These are phyloP conservation scores for Magallana angulata DNA, from an alignment of 1,140 invertebrate genomes.

Conservation along the genomic window DNA sequence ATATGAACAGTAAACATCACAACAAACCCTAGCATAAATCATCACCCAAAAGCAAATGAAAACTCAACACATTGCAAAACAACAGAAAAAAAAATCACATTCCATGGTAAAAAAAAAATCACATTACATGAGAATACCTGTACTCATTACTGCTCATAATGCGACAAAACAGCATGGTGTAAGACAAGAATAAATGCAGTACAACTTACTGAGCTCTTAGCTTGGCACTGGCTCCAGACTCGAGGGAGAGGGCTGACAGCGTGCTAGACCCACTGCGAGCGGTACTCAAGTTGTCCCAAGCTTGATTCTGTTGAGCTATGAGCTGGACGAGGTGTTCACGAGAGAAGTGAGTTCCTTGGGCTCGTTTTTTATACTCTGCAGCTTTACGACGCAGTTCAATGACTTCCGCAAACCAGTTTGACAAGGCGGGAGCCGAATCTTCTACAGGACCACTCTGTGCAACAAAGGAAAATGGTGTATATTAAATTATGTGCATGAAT, in stretches of 20 bases:
- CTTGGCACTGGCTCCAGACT: constrained; percentile 58
- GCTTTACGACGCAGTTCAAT: constrained; percentile 76
- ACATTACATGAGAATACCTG: too few relatives aligned
- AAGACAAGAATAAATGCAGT: neutral
- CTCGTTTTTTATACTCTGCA: constrained; percentile 75
- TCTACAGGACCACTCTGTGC: constrained; percentile 32
- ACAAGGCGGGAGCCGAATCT: constrained; percentile 46
- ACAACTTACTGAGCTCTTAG: constrained; percentile 44
- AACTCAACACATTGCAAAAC: neutral
- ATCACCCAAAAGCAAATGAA: neutral
- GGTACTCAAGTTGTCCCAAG: constrained; percentile 70
- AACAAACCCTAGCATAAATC: too few relatives aligned
- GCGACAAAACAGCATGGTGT: neutral
- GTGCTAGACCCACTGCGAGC: constrained; percentile 59
- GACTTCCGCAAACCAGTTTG: constrained; percentile 77
- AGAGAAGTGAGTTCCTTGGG: constrained; percentile 78
- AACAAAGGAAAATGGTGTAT: neutral
- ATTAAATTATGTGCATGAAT: neutral
- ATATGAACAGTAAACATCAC: too few relatives aligned
- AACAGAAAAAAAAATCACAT: neutral
- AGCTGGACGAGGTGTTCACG: constrained; percentile 76
- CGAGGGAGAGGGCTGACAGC: constrained; percentile 72
- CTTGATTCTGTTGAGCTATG: constrained; percentile 72
- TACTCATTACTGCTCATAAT: neutral
- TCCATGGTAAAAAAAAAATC: too few relatives aligned